phyloP scores from a whole-genome alignment of 2,113 vertebrate genomes.

The Siniperca knerii region DNA sequence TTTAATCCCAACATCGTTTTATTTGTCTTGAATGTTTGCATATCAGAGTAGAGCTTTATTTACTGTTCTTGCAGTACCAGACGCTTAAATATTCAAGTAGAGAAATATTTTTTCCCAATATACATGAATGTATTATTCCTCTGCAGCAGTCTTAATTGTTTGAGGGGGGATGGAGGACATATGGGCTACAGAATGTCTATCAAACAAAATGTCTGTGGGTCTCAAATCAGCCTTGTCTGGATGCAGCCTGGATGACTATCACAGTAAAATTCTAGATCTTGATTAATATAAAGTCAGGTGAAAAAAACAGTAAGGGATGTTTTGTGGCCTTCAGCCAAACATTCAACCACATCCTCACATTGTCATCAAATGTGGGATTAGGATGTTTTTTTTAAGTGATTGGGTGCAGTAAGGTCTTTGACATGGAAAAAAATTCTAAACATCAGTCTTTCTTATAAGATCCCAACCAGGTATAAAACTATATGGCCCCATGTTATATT shows the following conservation, averaged over 20 bases:
- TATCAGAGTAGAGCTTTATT: slow-evolving; percentile 44
- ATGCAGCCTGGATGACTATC: too few species aligned
- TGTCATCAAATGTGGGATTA: not conserved
- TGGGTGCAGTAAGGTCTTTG: not conserved
- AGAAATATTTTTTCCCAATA: not conserved
- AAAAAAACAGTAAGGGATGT: not conserved
- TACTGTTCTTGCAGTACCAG: slow-evolving; percentile 25
- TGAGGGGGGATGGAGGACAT: not conserved
- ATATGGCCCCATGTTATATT: not conserved
- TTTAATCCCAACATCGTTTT: slow-evolving; percentile 39
- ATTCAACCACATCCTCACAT: not conserved
- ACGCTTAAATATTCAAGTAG: not conserved
- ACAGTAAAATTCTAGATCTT: not conserved
- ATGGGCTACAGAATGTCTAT: not conserved
- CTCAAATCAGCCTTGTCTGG: not conserved
- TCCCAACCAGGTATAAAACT: not conserved
- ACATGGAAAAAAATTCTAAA: not conserved
- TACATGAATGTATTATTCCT: not conserved
- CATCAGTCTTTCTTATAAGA: not conserved
- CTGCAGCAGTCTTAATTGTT: not conserved
- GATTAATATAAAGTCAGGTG: not conserved
- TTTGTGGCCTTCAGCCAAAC: not conserved
- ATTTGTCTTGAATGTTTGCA: slow-evolving; percentile 55
- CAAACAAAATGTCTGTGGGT: not conserved
- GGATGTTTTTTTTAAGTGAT: not conserved